A percentile compares a stretch with the other conserved stretches of the same genome.
Evolutionary conservation across 2,797 vertebrate species (phyloP).

Genomic region (Muraenolepis orangiensis): DNA sequence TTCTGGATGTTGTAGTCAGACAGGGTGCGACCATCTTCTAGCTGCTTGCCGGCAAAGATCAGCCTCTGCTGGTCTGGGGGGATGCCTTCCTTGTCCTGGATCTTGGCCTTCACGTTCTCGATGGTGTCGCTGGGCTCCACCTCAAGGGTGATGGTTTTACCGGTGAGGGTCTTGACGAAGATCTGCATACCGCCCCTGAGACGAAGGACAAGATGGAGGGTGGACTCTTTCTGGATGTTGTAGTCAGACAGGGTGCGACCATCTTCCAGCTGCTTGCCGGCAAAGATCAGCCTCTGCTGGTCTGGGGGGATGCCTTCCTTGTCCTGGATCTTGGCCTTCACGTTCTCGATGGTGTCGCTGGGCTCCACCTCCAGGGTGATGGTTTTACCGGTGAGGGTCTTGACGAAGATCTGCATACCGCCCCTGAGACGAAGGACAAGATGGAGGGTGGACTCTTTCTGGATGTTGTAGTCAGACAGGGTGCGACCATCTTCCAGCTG

Average conservation of each 20-base stretch:
- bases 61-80: slow-evolving; percentile 52
- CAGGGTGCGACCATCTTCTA: slow-evolving; percentile 41
- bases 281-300: slow-evolving; percentile 15
- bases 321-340: slow-evolving; percentile 24
- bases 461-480: slow-evolving; percentile 70
- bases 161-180: slow-evolving; percentile 49
- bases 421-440: slow-evolving; percentile 36
- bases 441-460: slow-evolving; percentile 62
- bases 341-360: slow-evolving; percentile 73
- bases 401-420: slow-evolving; percentile 33
- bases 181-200: slow-evolving; percentile 46
- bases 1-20: slow-evolving; percentile 34
- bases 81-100: slow-evolving; percentile 51
- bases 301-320: slow-evolving; percentile 13
- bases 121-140: slow-evolving; percentile 44
- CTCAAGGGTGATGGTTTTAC: slow-evolving; percentile 48
- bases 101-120: slow-evolving; percentile 41
- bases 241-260: slow-evolving; percentile 8
- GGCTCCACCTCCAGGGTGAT: slow-evolving; percentile 74
- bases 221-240: slow-evolving; percentile 12
- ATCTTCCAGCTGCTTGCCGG: slow-evolving; percentile 12
- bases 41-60: slow-evolving; percentile 47
- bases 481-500: slow-evolving; percentile 63
- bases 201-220: slow-evolving; percentile 24
- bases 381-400: slow-evolving; percentile 38